A percentile compares a stretch with the other conserved stretches of the same genome.
phyloP scores from a whole-genome alignment of 2,113 vertebrate genomes.

The Amphiprion percula region DNA sequence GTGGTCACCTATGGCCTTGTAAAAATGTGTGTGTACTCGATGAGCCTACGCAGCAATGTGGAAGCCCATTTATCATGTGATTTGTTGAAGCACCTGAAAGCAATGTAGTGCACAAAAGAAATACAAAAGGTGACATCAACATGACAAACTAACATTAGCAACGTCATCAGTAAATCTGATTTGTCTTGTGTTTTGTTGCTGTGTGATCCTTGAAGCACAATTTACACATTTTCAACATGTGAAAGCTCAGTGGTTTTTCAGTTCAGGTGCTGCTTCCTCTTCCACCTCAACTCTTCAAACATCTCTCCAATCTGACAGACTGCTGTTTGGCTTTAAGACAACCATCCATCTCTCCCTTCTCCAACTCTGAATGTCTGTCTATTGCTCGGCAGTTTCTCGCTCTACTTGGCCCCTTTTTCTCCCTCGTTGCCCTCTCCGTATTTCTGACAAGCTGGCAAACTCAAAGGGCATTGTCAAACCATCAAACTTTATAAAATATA shows the following conservation, averaged over 20 bases:
- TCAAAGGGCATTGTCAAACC: constrained; percentile 71
- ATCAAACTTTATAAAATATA: constrained; percentile 73
- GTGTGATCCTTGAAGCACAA: no score
- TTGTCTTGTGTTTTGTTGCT: background rate
- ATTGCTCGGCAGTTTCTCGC: constrained; percentile 10
- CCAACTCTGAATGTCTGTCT: constrained; percentile 26
- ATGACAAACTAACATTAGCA: background rate
- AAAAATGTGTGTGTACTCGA: constrained; percentile 3
- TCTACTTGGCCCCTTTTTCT: background rate
- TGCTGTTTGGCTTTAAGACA: constrained; percentile 37
- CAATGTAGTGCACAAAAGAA: background rate
- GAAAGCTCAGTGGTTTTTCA: background rate
- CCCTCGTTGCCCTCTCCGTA: constrained; percentile 37
- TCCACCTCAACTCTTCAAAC: constrained; percentile 14
- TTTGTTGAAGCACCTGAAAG: background rate
- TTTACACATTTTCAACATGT: constrained; percentile 2
- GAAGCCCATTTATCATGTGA: constrained; percentile 11
- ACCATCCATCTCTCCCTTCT: constrained; percentile 13
- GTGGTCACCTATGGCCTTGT: constrained; percentile 12
- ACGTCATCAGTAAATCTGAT: background rate
- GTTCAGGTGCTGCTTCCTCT: constrained; percentile 8
- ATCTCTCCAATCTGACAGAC: constrained; percentile 35
- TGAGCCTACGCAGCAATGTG: background rate
- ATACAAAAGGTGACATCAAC: background rate
- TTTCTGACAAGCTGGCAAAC: constrained; percentile 64